These are phyloP conservation scores for Sinelater perroti DNA, from an alignment of 2,888 invertebrate genomes.

Conservation along the genomic window DNA sequence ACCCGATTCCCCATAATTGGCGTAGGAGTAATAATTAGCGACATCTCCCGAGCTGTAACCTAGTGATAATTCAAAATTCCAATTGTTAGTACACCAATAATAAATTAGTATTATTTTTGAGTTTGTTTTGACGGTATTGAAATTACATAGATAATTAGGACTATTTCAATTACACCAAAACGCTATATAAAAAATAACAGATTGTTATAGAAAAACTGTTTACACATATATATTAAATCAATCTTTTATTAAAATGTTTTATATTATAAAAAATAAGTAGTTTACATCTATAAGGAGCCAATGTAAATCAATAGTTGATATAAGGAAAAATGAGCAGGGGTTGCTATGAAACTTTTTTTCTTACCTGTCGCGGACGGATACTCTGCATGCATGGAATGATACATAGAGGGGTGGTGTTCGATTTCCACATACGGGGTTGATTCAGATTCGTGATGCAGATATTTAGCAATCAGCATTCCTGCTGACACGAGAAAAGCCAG, in stretches of 20 bases:
- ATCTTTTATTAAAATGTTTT: neutral
- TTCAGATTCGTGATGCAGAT: slow-evolving; percentile 18
- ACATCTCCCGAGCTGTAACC: slow-evolving; percentile 62
- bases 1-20: slow-evolving; percentile 30
- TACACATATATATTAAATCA: neutral
- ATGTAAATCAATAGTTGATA: no score
- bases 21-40: slow-evolving; percentile 49
- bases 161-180: no score
- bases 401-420: slow-evolving; percentile 59
- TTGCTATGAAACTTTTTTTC: neutral
- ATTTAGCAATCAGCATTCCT: slow-evolving; percentile 59
- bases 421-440: slow-evolving; percentile 51
- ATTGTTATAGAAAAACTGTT: no score
- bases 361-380: slow-evolving; percentile 62
- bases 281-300: no score
- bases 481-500: slow-evolving; percentile 71
- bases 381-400: slow-evolving; percentile 44
- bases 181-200: no score
- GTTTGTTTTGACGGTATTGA: no score
- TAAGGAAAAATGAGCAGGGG: no score
- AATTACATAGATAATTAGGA: no score
- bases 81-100: no score
- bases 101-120: no score
- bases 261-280: neutral
- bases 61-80: slow-evolving; percentile 55